These are phyloP conservation scores for Eretmochelys imbricata DNA, from an alignment of 2,113 vertebrate species.

Conservation along the genomic window DNA sequence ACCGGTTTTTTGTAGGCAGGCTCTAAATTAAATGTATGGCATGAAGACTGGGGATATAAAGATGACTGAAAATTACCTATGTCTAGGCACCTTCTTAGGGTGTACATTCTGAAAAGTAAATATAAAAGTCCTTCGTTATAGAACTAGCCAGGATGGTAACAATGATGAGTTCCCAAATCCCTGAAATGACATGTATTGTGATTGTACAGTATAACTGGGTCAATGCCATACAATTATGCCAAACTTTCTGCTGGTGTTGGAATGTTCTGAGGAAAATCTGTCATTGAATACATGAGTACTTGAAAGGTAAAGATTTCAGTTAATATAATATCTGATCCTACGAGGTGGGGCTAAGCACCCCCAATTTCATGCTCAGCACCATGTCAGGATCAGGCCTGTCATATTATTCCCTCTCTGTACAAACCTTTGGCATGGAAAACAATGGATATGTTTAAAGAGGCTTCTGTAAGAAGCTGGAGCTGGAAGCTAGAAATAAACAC, in stretches of 20 bases:
- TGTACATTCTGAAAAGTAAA: background rate
- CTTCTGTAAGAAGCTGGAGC: background rate
- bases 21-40: conserved; percentile 73
- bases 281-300: background rate
- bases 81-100: conserved; percentile 51
- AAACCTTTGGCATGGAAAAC: background rate
- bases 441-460: background rate
- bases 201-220: background rate
- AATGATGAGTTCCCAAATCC: background rate
- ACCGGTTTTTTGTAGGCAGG: conserved; percentile 80
- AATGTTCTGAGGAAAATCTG: background rate
- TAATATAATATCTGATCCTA: background rate
- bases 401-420: background rate
- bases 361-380: background rate
- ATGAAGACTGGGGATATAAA: conserved; percentile 33
- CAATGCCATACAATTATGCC: background rate
- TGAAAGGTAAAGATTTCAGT: background rate
- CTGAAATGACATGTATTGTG: background rate
- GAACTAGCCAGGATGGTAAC: conserved; percentile 39
- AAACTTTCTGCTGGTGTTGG: background rate
- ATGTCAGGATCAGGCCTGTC: background rate
- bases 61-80: conserved; percentile 35
- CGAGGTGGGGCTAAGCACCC: background rate
- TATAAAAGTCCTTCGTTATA: conserved; percentile 35
- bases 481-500: background rate